Percentiles rank a stretch among this genome's conserved stretches.
Evolutionary conservation across 1,140 invertebrate species (phyloP).

Genomic region (Caenorhabditis remanei): DNA sequence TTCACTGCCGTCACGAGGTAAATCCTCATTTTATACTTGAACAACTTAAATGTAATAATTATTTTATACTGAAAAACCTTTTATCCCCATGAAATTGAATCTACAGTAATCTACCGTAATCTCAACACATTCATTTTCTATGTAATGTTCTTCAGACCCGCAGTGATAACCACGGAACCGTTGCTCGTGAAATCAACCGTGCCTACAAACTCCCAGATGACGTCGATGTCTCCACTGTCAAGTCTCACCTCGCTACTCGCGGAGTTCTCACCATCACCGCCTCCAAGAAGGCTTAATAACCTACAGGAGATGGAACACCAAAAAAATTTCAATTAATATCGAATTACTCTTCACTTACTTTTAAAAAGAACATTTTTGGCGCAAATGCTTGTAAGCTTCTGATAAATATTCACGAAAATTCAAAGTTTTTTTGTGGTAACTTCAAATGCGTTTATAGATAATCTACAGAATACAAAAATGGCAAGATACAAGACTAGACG

Average conservation of each 20-base stretch:
- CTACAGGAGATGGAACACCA: not conserved
- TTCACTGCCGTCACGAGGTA: slow-evolving; percentile 75
- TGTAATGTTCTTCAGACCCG: slow-evolving; percentile 53
- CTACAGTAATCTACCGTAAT: too few species aligned
- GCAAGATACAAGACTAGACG: slow-evolving; percentile 53
- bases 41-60: too few species aligned
- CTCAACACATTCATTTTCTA: not conserved
- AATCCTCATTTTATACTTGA: too few species aligned
- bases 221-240: slow-evolving; percentile 73
- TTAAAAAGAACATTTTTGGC: not conserved
- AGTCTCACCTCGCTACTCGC: slow-evolving; percentile 71
- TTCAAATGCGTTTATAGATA: slow-evolving; percentile 6
- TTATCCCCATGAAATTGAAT: too few species aligned
- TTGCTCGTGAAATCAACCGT: slow-evolving; percentile 74
- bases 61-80: too few species aligned
- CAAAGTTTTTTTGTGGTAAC: not conserved
- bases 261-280: slow-evolving; percentile 75
- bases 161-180: slow-evolving; percentile 73
- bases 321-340: slow-evolving; percentile 41
- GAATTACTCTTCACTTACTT: slow-evolving; percentile 37
- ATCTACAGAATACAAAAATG: slow-evolving; percentile 28
- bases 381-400: not conserved
- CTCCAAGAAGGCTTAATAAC: slow-evolving; percentile 71
- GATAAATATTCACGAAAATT: not conserved
- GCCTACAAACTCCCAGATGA: slow-evolving; percentile 75